Conservation (phyloP, 2,888 invertebrate genomes). For the Labia minor region DNA sequence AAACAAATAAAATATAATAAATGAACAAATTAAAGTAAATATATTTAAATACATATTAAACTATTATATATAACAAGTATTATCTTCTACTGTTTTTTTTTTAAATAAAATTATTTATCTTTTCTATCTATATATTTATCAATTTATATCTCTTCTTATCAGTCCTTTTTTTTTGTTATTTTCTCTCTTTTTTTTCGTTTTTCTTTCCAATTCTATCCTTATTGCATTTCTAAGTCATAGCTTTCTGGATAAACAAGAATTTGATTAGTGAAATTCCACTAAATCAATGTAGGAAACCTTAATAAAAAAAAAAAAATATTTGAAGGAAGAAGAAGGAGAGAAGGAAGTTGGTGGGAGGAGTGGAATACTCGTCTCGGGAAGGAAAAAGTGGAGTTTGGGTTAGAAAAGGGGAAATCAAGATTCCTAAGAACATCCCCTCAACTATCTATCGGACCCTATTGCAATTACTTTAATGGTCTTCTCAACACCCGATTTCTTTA, state of each 20-base stretch:
- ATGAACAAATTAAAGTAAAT: too few species aligned
- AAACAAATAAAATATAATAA: too few species aligned
- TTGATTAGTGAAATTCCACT: conserved; percentile 13
- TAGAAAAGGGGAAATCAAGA: too few species aligned
- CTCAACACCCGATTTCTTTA: not conserved
- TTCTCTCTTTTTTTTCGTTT: not conserved
- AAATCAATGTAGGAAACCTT: conserved; percentile 4
- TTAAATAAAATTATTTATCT: not conserved
- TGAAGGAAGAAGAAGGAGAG: not conserved
- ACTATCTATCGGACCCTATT: not conserved
- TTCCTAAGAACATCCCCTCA: not conserved
- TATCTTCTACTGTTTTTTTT: too few species aligned
- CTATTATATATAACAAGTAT: too few species aligned
- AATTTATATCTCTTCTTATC: not conserved
- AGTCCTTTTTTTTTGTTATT: not conserved
- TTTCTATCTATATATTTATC: not conserved
- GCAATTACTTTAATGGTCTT: conserved; percentile 7
- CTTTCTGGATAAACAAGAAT: conserved; percentile 13
- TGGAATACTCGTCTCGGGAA: not conserved
- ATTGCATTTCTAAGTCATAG: conserved; percentile 8
- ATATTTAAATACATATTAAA: too few species aligned
- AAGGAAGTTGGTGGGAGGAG: not conserved
- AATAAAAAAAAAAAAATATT: conserved; percentile 13
- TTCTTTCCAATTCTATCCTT: not conserved
- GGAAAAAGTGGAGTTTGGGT: not conserved